Conservation (phyloP, 2,888 invertebrate genomes). For the Salpingus planirostris region DNA sequence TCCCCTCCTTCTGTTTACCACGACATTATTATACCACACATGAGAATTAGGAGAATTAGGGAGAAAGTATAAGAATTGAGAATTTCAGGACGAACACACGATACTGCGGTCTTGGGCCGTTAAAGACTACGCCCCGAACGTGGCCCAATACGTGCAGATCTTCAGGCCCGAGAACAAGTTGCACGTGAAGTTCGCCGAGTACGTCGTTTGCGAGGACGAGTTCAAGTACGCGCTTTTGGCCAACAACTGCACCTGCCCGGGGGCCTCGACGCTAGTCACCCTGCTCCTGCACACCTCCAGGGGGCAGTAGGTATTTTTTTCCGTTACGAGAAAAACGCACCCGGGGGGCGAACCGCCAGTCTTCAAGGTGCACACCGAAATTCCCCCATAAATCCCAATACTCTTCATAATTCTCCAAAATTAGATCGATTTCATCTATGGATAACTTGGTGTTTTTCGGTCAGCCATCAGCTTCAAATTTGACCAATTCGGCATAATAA, state of each 20-base stretch:
- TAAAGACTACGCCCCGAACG: conserved; percentile 93
- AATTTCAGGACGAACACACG: conserved; percentile 62
- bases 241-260: conserved; percentile 97
- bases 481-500: no score
- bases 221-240: conserved; percentile 97
- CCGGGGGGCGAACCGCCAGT: no score
- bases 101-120: conserved; percentile 89
- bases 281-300: conserved; percentile 91
- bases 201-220: conserved; percentile 97
- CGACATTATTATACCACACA: no score
- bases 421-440: no score
- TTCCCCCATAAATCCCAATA: no score
- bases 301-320: conserved; percentile 78
- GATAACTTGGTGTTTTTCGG: no score
- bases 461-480: no score
- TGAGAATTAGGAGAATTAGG: no score
- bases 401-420: no score
- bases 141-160: conserved; percentile 96
- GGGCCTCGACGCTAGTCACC: conserved; percentile 93
- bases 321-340: no score
- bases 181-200: conserved; percentile 98
- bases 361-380: no score
- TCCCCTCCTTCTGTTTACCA: no score
- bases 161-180: conserved; percentile 97
- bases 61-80: conserved; percentile 7